Percentiles rank a stretch among this genome's conserved stretches.
Evolutionary conservation across 2,888 invertebrate genomes (phyloP).

Genomic region (Hermodice carunculata): DNA sequence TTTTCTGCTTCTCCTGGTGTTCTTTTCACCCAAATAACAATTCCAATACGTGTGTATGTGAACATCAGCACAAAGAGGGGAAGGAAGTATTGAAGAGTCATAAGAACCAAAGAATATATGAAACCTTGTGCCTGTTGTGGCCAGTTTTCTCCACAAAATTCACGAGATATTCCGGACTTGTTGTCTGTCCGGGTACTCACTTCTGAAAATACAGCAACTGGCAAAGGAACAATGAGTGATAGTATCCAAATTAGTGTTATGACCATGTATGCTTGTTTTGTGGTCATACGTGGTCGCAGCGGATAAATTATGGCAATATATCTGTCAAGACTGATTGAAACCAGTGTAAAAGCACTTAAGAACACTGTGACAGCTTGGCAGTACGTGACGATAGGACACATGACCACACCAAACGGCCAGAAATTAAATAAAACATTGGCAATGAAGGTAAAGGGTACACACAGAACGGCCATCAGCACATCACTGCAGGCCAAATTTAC

Average conservation of each 20-base stretch:
- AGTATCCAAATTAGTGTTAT: conserved; percentile 82
- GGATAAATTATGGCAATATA: conserved; percentile 94
- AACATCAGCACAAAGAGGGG: conserved; percentile 86
- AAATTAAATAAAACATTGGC: conserved; percentile 82
- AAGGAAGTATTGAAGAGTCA: conserved; percentile 87
- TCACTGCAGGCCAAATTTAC: conserved; percentile 69
- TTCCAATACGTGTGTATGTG: conserved; percentile 88
- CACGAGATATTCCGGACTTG: conserved; percentile 5
- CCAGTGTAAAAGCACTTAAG: conserved; percentile 89
- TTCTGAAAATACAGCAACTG: conserved; percentile 82
- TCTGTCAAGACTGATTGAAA: conserved; percentile 91
- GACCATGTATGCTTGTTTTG: conserved; percentile 78
- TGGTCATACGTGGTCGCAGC: conserved; percentile 83
- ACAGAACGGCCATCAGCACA: conserved; percentile 70
- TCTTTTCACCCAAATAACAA: conserved; percentile 89
- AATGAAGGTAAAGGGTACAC: conserved; percentile 75
- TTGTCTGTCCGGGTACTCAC: background rate
- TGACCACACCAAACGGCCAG: conserved; percentile 88
- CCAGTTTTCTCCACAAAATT: conserved; percentile 48
- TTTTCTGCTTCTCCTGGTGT: conserved; percentile 91
- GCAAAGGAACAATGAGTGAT: conserved; percentile 84
- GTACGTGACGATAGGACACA: conserved; percentile 88
- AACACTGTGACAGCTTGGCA: conserved; percentile 75
- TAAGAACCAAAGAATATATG: conserved; percentile 82
- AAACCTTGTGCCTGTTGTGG: conserved; percentile 41